Conservation (phyloP, 2,888 invertebrate genomes). For the Embidobia sp. region DNA sequence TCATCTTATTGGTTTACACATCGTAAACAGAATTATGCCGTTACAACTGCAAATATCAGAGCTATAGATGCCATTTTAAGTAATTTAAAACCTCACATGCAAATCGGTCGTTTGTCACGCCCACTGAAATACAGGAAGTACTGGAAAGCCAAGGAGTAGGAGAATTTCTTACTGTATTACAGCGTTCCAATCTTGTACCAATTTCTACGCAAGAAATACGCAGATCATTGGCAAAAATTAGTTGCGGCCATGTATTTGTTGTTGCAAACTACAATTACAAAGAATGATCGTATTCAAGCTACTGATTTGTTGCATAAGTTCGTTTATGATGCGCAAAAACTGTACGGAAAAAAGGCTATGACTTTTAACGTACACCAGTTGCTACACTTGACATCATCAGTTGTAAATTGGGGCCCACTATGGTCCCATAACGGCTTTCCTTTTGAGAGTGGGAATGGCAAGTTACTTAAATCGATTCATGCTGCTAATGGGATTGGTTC, state of each 20-base stretch:
- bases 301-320: not conserved
- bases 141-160: not conserved
- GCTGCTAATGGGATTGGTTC: not conserved
- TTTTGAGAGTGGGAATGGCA: not conserved
- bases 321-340: not conserved
- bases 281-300: not conserved
- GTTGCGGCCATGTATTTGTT: too few relatives aligned
- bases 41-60: not conserved
- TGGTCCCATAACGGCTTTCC: constrained; percentile 4
- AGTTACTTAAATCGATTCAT: not conserved
- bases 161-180: too few relatives aligned
- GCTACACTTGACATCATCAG: not conserved
- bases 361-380: not conserved
- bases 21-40: not conserved
- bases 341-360: not conserved
- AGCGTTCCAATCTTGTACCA: too few relatives aligned
- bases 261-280: too few relatives aligned
- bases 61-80: not conserved
- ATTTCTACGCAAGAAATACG: too few relatives aligned
- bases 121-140: not conserved
- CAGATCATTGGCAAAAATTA: too few relatives aligned
- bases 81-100: not conserved
- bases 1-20: not conserved
- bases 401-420: constrained; percentile 2
- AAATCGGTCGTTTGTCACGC: not conserved